Percentiles rank a stretch among this genome's conserved stretches.
phyloP scores from a whole-genome alignment of 2,888 invertebrate species.

The Drosophila nigritarsus region DNA sequence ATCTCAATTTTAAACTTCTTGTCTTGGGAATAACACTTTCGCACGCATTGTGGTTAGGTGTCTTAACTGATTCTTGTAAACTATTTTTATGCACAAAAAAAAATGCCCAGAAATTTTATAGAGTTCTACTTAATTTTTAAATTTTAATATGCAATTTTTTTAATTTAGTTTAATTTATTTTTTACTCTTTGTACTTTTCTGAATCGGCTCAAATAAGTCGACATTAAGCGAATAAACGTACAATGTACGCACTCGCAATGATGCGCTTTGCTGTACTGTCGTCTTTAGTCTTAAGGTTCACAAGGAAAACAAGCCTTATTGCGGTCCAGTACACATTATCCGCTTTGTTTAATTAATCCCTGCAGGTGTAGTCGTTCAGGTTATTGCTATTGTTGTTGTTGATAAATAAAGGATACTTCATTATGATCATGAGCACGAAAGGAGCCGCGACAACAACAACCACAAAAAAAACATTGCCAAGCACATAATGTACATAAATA shows the following conservation, averaged over 20 bases:
- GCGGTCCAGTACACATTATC: conserved; percentile 53
- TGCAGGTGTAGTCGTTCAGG: conserved; percentile 43
- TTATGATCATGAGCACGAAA: conserved; percentile 36
- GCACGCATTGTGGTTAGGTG: background rate
- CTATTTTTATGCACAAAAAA: background rate
- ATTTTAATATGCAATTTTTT: background rate
- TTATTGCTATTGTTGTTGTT: conserved; percentile 37
- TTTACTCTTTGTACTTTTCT: background rate
- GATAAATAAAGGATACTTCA: conserved; percentile 47
- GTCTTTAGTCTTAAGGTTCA: background rate
- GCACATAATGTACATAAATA: conserved; percentile 55
- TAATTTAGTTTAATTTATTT: background rate
- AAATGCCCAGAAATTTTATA: background rate
- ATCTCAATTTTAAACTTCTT: background rate
- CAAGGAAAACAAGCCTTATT: conserved; percentile 18
- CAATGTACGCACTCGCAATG: background rate
- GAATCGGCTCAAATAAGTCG: background rate
- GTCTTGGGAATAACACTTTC: background rate
- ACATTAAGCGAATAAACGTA: background rate
- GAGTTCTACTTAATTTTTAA: background rate
- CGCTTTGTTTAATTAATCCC: conserved; percentile 72
- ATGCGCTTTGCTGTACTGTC: background rate
- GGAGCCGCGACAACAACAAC: conserved; percentile 13
- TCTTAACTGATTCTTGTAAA: background rate
- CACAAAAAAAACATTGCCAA: conserved; percentile 34